Percentiles rank a stretch among this genome's conserved stretches.
Evolutionary conservation across 2,888 invertebrate genomes (phyloP).

Genomic region (Tholera decimalis): DNA sequence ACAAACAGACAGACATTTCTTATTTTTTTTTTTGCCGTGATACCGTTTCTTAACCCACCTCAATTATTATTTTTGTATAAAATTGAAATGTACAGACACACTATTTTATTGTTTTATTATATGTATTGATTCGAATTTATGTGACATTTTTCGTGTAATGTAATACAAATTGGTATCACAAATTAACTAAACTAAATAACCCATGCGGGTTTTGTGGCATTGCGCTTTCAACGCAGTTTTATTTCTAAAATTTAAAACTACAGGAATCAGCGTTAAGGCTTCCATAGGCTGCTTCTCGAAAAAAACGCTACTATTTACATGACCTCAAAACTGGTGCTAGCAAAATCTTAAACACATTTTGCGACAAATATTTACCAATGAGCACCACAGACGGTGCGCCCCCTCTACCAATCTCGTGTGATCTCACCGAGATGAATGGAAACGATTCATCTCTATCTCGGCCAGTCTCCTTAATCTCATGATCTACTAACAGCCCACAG

Average conservation of each 20-base stretch:
- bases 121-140: background rate
- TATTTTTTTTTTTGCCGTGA: too few species aligned
- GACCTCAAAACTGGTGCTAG: background rate
- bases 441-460: constrained; percentile 68
- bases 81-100: too few species aligned
- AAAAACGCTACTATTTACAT: background rate
- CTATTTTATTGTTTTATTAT: too few species aligned
- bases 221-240: constrained; percentile 32
- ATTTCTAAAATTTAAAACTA: constrained; percentile 15
- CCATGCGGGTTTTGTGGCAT: constrained; percentile 27
- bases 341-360: background rate
- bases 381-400: background rate
- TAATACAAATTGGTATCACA: constrained; percentile 20
- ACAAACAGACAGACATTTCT: too few species aligned
- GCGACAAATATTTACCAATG: constrained; percentile 22
- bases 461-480: constrained; percentile 64
- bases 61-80: too few species aligned
- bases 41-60: too few species aligned
- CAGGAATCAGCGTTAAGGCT: background rate
- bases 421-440: constrained; percentile 62
- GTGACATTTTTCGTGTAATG: background rate
- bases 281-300: too few species aligned
- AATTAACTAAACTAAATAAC: constrained; percentile 38
- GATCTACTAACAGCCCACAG: constrained; percentile 51
- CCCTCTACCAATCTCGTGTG: constrained; percentile 49